Conservation (phyloP, 2,888 invertebrate genomes). For the Aspidiotus rigidus region DNA sequence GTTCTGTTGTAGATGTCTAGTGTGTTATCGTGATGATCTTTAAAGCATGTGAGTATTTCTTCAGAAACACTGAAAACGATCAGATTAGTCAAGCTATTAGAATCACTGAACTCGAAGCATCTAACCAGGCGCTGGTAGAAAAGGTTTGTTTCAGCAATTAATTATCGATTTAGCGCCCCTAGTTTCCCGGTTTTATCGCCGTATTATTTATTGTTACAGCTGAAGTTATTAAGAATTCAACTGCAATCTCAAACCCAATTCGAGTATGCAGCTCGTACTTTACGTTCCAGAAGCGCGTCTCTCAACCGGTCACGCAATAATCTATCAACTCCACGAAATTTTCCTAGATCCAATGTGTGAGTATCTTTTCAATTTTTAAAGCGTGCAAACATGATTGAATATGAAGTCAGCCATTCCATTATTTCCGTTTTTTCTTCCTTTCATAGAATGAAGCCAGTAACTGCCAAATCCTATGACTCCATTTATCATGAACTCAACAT, state of each 20-base stretch:
- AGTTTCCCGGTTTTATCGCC: neutral
- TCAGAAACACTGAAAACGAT: slow-evolving; percentile 21
- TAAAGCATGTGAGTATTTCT: neutral
- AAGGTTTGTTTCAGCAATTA: neutral
- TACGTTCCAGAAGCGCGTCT: slow-evolving; percentile 12
- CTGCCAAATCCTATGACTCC: neutral
- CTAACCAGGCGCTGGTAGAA: slow-evolving; percentile 12
- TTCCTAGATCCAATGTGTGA: slow-evolving; percentile 13
- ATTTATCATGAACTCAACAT: slow-evolving; percentile 3
- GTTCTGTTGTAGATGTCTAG: neutral
- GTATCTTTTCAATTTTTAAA: neutral
- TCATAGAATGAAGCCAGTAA: neutral
- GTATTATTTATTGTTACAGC: neutral
- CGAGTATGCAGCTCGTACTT: slow-evolving; percentile 1
- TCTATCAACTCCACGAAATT: slow-evolving; percentile 7
- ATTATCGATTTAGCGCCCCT: neutral
- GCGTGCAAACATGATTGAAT: neutral
- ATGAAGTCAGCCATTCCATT: neutral
- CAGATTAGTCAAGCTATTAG: slow-evolving; percentile 8
- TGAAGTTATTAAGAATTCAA: slow-evolving; percentile 28
- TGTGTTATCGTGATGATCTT: neutral
- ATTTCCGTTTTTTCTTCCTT: neutral
- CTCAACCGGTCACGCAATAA: slow-evolving; percentile 15
- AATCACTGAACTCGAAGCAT: slow-evolving; percentile 20
- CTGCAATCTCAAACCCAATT: slow-evolving; percentile 22